A percentile compares a stretch with the other conserved stretches of the same genome.
Conservation (phyloP, 2,797 vertebrate genomes). For the Dermochelys coriacea region DNA sequence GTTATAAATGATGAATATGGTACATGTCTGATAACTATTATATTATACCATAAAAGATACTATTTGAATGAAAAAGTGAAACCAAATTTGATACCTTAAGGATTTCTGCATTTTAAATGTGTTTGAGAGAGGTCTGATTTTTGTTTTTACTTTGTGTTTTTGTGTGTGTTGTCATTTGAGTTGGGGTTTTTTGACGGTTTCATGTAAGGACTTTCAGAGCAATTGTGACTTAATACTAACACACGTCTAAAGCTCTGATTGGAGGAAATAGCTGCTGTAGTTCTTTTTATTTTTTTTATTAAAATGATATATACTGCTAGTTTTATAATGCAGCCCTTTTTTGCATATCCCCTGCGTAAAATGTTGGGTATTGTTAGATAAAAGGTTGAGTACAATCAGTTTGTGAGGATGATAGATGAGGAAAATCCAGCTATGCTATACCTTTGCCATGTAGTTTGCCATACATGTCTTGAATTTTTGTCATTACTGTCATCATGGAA, state of each 20-base stretch:
- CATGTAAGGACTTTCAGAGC: background rate
- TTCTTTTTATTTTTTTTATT: background rate
- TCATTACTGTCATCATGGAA: background rate
- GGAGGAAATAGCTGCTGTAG: background rate
- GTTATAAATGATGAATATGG: background rate
- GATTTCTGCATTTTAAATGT: background rate
- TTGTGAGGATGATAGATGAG: background rate
- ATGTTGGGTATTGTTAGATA: background rate
- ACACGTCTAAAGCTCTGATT: background rate
- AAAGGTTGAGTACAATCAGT: background rate
- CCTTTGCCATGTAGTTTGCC: background rate
- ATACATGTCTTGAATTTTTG: background rate
- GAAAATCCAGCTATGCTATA: background rate
- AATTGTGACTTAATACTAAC: background rate
- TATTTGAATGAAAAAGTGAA: background rate
- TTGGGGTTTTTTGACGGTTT: background rate
- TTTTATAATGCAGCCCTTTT: rapidly evolving
- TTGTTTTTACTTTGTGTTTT: background rate
- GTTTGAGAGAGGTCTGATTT: background rate
- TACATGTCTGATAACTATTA: background rate
- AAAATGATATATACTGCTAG: background rate
- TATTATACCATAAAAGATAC: background rate
- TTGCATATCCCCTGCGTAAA: rapidly evolving
- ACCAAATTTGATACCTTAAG: background rate
- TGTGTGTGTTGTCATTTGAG: background rate